These are phyloP conservation scores for Cheilosia variabilis DNA, from an alignment of 2,888 invertebrate genomes.

Conservation along the genomic window DNA sequence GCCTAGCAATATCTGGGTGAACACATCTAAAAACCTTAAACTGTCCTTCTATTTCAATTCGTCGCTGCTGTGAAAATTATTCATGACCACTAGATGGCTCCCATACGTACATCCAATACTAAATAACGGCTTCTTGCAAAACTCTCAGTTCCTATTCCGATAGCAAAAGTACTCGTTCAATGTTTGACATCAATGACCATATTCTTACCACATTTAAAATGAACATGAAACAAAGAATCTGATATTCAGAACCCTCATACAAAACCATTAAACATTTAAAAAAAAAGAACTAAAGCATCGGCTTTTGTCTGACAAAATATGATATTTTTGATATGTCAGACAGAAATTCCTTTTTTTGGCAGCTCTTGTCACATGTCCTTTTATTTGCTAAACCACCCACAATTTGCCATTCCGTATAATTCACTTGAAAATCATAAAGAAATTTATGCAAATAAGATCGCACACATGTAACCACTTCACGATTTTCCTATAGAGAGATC, in stretches of 20 bases:
- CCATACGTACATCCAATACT: too few relatives aligned
- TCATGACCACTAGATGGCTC: too few relatives aligned
- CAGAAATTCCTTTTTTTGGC: constrained; percentile 17
- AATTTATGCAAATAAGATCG: constrained; percentile 68
- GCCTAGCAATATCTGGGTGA: too few relatives aligned
- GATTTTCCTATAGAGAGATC: not conserved
- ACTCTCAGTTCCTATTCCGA: too few relatives aligned
- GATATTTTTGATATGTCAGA: constrained; percentile 39
- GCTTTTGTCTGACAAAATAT: constrained; percentile 39
- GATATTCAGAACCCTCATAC: not conserved
- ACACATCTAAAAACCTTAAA: too few relatives aligned
- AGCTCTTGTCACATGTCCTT: constrained; percentile 46
- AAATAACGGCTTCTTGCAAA: too few relatives aligned
- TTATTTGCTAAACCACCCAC: constrained; percentile 11
- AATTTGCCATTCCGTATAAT: constrained; percentile 42
- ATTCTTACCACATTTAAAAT: too few relatives aligned
- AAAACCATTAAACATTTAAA: not conserved
- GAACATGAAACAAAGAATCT: not conserved
- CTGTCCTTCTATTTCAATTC: too few relatives aligned
- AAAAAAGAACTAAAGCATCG: not conserved
- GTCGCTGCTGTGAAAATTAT: too few relatives aligned
- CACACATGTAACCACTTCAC: constrained; percentile 45
- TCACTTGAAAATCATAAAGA: constrained; percentile 50
- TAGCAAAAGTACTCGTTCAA: too few relatives aligned
- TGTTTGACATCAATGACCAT: too few relatives aligned